Percentiles rank a stretch among this genome's conserved stretches.
These are phyloP conservation scores for Morpho deidamia DNA, from an alignment of 2,888 invertebrate species.

Conservation along the genomic window DNA sequence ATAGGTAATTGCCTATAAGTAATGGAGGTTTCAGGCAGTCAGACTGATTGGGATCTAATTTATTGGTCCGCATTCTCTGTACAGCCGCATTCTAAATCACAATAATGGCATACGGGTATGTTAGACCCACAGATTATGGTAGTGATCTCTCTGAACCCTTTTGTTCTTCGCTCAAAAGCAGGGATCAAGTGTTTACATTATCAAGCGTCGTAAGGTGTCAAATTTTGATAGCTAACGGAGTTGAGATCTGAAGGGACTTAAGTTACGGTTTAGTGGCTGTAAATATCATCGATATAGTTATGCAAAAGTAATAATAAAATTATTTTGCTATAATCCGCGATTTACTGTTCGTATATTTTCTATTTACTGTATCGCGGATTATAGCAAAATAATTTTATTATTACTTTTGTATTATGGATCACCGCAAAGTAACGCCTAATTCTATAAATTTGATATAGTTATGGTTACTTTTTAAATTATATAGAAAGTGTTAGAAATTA, in stretches of 20 bases:
- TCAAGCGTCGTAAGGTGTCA: slow-evolving; percentile 1
- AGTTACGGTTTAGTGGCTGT: not conserved
- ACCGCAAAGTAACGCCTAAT: no score
- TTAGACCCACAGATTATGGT: slow-evolving; percentile 46
- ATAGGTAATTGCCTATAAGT: slow-evolving; percentile 35
- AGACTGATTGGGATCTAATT: slow-evolving; percentile 73
- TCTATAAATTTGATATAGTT: no score
- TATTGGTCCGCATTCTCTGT: slow-evolving; percentile 63
- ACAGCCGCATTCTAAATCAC: slow-evolving; percentile 34
- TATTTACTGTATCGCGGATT: no score
- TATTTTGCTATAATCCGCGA: no score
- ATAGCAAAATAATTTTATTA: no score
- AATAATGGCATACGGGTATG: slow-evolving; percentile 32
- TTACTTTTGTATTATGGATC: no score
- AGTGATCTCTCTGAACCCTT: slow-evolving; percentile 49
- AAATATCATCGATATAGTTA: no score
- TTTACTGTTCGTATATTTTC: no score
- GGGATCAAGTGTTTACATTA: slow-evolving; percentile 11
- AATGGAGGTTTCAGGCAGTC: slow-evolving; percentile 62
- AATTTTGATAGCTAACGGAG: no score
- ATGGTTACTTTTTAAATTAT: not conserved
- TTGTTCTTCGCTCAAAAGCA: slow-evolving; percentile 39
- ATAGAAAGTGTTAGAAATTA: not conserved
- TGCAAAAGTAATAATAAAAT: no score
- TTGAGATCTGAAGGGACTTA: slow-evolving; percentile 3